phyloP scores from a whole-genome alignment of 2,113 vertebrate species.

The Cinclus cinclus region DNA sequence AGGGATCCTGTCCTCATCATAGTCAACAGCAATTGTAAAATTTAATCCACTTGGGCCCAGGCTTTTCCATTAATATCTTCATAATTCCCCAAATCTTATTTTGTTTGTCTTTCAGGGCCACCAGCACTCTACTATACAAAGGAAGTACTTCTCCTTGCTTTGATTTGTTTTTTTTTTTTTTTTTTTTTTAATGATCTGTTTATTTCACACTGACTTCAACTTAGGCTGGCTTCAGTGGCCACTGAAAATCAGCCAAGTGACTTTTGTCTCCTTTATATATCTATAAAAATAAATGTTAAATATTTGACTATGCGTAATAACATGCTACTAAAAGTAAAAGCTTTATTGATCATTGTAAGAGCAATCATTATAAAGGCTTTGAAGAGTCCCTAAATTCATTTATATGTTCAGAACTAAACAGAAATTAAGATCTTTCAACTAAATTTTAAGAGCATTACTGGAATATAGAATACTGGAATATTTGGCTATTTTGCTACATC shows the following conservation, averaged over 20 bases:
- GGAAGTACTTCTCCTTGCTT: not conserved
- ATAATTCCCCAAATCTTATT: not conserved
- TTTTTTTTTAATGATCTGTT: not conserved
- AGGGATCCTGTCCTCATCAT: not conserved
- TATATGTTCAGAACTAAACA: not conserved
- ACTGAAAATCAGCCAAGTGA: not conserved
- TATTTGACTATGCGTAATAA: not conserved
- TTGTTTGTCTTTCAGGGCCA: not conserved
- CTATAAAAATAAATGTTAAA: not conserved
- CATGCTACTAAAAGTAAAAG: not conserved
- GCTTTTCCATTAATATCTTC: not conserved
- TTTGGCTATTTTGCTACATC: slow-evolving; percentile 34
- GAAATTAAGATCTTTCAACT: not conserved
- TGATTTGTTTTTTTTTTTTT: not conserved
- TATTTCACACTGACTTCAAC: not conserved
- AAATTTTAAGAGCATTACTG: not conserved
- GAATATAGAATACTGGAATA: not conserved
- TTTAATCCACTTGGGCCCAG: not conserved
- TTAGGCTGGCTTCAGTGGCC: not conserved
- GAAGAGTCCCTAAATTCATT: not conserved
- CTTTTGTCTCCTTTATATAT: not conserved
- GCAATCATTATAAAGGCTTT: not conserved
- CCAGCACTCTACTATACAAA: not conserved
- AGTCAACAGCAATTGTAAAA: not conserved
- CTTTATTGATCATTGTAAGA: not conserved